Evolutionary conservation across 2,797 vertebrate genomes (phyloP).

Genomic region (Borostomias antarcticus): DNA sequence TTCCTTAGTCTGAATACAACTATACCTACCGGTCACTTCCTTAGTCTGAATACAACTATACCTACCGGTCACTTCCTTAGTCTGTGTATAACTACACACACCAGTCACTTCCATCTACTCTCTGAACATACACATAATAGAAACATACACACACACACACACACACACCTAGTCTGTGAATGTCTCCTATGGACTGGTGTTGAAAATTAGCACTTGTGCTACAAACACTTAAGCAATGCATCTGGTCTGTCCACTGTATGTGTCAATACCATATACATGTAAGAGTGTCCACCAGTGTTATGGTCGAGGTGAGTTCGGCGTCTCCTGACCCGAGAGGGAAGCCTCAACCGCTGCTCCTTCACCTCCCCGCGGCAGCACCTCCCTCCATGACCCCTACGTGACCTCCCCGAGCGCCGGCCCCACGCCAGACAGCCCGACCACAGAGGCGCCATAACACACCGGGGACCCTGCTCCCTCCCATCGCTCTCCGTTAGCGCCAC

Average conservation of each 20-base stretch:
- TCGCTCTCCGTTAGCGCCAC: constrained; percentile 1
- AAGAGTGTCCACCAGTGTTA: not conserved
- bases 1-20: not conserved
- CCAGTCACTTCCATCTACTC: no score
- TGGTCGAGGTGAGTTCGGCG: not conserved
- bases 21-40: not conserved
- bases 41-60: not conserved
- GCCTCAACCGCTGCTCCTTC: not conserved
- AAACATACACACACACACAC: no score
- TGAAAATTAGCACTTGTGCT: no score
- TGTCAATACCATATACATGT: no score
- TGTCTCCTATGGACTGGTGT: no score
- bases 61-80: no score
- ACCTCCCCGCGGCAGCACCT: not conserved
- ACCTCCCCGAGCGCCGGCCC: not conserved
- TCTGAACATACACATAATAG: no score
- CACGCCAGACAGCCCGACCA: not conserved
- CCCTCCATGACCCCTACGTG: not conserved
- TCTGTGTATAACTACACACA: not conserved
- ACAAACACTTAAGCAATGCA: no score
- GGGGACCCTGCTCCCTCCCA: not conserved
- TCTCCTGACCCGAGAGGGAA: not conserved
- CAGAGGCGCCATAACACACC: not conserved
- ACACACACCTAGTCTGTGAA: not conserved
- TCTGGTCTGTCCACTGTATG: no score